phyloP scores from a whole-genome alignment of 2,797 vertebrate species.

The Catamblyrhynchus diadema region DNA sequence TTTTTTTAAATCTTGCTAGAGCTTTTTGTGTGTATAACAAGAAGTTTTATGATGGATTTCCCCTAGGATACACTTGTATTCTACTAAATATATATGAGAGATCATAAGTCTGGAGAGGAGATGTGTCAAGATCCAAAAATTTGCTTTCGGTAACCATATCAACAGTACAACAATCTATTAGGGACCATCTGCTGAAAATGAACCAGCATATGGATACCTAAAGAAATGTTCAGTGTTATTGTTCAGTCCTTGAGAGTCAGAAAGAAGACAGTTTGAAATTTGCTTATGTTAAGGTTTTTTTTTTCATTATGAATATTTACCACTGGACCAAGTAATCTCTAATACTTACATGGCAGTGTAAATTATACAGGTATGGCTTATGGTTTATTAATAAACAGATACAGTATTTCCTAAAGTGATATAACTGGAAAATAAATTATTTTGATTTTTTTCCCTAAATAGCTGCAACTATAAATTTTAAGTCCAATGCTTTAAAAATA shows the following conservation, averaged over 20 bases:
- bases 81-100: not conserved
- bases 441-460: not conserved
- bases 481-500: not conserved
- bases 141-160: constrained; percentile 42
- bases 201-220: constrained; percentile 46
- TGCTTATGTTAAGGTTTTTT: not conserved
- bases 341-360: not conserved
- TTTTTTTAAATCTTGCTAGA: not conserved
- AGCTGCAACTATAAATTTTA: not conserved
- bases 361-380: constrained; percentile 22
- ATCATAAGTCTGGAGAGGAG: not conserved
- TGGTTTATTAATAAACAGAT: not conserved
- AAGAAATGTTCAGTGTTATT: not conserved
- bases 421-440: not conserved
- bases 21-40: not conserved
- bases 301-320: constrained; percentile 1
- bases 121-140: not conserved
- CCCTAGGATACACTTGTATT: not conserved
- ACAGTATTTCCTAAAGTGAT: not conserved
- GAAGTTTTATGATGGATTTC: not conserved
- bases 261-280: not conserved
- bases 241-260: not conserved
- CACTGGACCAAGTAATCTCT: not conserved
- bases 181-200: constrained; percentile 55
- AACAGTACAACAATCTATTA: constrained; percentile 29